Percentiles rank a stretch among this genome's conserved stretches.
These are phyloP conservation scores for Amblyopsis hoosieri DNA, from an alignment of 2,797 vertebrate species.

Conservation along the genomic window DNA sequence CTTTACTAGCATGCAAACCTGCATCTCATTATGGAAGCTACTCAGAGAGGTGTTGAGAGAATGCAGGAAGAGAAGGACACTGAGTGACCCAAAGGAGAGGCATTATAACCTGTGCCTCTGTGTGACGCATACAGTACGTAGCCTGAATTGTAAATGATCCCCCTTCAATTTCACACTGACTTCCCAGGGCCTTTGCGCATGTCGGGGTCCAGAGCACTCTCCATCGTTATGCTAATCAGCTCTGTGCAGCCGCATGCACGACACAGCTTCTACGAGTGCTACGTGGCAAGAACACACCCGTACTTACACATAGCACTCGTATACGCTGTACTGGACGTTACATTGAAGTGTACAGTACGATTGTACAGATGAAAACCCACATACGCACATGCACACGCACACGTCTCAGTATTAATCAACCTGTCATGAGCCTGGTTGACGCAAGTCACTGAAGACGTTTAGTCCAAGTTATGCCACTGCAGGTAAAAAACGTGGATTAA, in stretches of 20 bases:
- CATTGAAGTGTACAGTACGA: slow-evolving; percentile 27
- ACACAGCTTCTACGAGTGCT: slow-evolving; percentile 39
- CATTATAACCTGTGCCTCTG: slow-evolving; percentile 43
- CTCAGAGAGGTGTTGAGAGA: neutral
- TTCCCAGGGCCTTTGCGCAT: slow-evolving; percentile 69
- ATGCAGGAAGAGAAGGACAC: no score
- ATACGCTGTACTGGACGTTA: slow-evolving; percentile 4
- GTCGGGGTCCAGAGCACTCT: slow-evolving; percentile 67
- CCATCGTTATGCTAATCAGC: slow-evolving; percentile 78
- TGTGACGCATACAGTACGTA: slow-evolving; percentile 34
- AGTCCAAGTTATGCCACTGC: slow-evolving; percentile 22
- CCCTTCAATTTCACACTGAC: slow-evolving; percentile 75
- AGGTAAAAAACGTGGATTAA: slow-evolving; percentile 51
- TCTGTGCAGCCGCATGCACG: slow-evolving; percentile 3
- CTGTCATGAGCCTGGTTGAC: no score
- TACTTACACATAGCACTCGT: slow-evolving; percentile 18
- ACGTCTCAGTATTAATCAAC: neutral
- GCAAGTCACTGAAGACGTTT: no score
- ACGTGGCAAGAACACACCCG: slow-evolving; percentile 6
- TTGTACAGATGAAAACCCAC: slow-evolving; percentile 19
- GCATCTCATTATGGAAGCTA: neutral
- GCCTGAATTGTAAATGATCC: slow-evolving; percentile 65
- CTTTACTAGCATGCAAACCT: neutral
- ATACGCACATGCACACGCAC: neutral
- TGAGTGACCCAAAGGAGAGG: slow-evolving; percentile 35